Evolutionary conservation across 2,888 invertebrate species (phyloP).

Genomic region (Drosophila incognita): DNA sequence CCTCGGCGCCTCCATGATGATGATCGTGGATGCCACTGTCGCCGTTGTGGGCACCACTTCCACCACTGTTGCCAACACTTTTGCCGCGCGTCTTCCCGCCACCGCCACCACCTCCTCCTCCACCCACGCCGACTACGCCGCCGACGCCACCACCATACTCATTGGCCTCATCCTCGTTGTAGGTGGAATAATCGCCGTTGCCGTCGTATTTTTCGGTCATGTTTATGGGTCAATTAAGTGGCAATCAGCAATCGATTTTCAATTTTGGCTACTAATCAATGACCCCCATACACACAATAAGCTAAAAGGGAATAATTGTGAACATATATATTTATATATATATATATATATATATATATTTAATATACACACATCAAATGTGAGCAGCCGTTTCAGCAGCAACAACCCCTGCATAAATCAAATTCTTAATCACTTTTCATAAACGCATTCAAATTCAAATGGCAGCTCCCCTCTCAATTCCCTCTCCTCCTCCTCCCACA

Average conservation of each 20-base stretch:
- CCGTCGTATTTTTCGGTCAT: constrained; percentile 85
- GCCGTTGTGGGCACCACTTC: constrained; percentile 81
- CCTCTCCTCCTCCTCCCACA: neutral
- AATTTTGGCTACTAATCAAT: constrained; percentile 33
- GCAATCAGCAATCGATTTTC: constrained; percentile 20
- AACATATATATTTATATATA: neutral
- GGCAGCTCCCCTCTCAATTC: constrained; percentile 17
- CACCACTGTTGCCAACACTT: constrained; percentile 59
- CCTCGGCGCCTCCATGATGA: constrained; percentile 82
- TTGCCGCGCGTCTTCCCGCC: constrained; percentile 73
- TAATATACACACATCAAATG: neutral
- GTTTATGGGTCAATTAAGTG: constrained; percentile 54
- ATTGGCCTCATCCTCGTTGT: constrained; percentile 83
- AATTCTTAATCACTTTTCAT: constrained; percentile 38
- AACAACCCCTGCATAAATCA: constrained; percentile 23
- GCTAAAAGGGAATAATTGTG: constrained; percentile 45
- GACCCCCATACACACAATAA: constrained; percentile 13
- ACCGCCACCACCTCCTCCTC: constrained; percentile 11
- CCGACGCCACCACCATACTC: constrained; percentile 71
- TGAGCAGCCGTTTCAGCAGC: constrained; percentile 5
- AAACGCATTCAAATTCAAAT: constrained; percentile 49
- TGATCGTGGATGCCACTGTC: constrained; percentile 79
- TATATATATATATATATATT: neutral
- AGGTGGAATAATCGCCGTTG: constrained; percentile 84
- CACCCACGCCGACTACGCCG: constrained; percentile 27